Base-by-base conservation (phyloP, 2,113 vertebrate genomes). In the Gymnarchus niloticus region DNA sequence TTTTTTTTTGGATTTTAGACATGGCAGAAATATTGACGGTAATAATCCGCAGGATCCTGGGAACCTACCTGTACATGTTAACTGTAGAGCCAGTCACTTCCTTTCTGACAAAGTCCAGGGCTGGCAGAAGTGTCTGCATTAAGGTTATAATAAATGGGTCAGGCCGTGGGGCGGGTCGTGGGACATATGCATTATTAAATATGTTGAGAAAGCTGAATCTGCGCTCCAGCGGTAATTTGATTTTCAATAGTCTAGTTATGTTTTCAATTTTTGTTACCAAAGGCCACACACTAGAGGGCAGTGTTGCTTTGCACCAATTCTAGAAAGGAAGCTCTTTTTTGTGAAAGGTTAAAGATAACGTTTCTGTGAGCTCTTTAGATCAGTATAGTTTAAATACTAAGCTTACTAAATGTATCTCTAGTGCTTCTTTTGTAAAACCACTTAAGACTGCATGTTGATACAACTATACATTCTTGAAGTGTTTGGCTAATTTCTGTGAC, bases 251-350 rank as follows among this genome's bases (percentile, higher is more conserved):
- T 33, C 4, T 73, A 41, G 65, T 41, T 73, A 37, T 41, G 14
- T 37, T 41, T 73, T 73, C 41, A 73, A 73, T 73, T 28, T 73
- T 17, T 73, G 14, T 17, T 41, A 73, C 33, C 9, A 73, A 65
- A 49, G 23, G 8, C 2, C 23, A 28, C n/a, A 12, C 92, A 92
- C 93, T 90, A 86, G 92, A 86, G 90, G 92, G 91, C 93, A 94
- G 92, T 92, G 83, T 90, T 81, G 87, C 86, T 83, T 44, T 61
- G 61, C 37, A 1, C 54, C 51, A 33, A 25, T 57, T 49, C 48
- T 12, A 51, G 44, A 84, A 3, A 52, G 33, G 37, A 10, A 80
- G 44, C 57, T 9, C 80, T 12, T 82, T 82, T 76, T 56, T 54
- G n/a, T 6, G 61, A 69, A 69, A 69, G 61, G 33, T 73, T 41